Evolutionary conservation across 2,888 invertebrate genomes (phyloP).

Genomic region (Troides helena): DNA sequence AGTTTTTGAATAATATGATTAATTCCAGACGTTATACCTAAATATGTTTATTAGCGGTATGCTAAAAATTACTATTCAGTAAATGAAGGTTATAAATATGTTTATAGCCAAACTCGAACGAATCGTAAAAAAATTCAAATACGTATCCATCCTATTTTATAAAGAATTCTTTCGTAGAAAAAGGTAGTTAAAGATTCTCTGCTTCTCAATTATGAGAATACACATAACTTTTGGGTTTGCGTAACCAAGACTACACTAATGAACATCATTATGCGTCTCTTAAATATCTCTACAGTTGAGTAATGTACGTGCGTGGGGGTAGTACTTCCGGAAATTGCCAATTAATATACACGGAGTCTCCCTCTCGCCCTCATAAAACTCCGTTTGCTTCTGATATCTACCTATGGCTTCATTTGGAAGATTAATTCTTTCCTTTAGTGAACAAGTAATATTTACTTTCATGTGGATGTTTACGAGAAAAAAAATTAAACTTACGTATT

Average conservation of each 20-base stretch:
- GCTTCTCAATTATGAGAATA: neutral
- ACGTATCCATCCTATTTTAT: too few relatives aligned
- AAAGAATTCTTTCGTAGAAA: too few relatives aligned
- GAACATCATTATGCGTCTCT: conserved; percentile 12
- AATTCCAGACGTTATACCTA: too few relatives aligned
- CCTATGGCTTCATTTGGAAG: conserved; percentile 12
- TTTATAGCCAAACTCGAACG: too few relatives aligned
- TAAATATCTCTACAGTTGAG: conserved; percentile 37
- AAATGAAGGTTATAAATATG: too few relatives aligned
- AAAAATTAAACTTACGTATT: too few relatives aligned
- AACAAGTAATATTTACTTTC: conserved; percentile 10
- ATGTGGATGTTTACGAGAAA: neutral
- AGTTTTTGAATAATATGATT: neutral
- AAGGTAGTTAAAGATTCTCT: neutral
- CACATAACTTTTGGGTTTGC: neutral
- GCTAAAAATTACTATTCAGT: too few relatives aligned
- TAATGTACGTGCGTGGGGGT: conserved; percentile 47
- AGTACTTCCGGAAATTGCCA: conserved; percentile 62
- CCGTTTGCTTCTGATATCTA: conserved; percentile 10
- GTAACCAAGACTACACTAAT: conserved; percentile 5
- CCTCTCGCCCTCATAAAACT: conserved; percentile 19
- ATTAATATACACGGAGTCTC: conserved; percentile 47
- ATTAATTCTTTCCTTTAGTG: conserved; percentile 15
- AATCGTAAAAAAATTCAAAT: too few relatives aligned
- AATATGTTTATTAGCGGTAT: too few relatives aligned